phyloP scores from a whole-genome alignment of 2,797 vertebrate genomes.

The Morelia viridis region DNA sequence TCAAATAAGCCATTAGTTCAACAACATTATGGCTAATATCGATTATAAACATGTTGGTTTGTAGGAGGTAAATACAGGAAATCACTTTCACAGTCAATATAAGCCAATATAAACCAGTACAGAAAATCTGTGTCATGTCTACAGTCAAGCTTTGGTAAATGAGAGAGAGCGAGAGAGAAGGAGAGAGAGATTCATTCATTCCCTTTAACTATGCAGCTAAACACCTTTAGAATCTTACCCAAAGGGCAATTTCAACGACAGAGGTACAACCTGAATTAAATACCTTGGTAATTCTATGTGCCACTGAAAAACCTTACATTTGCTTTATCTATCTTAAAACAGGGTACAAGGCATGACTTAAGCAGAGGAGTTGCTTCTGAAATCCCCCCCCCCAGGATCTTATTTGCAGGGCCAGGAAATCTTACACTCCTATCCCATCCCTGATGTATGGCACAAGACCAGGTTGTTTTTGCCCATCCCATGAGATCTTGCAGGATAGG shows the following conservation, averaged over 20 bases:
- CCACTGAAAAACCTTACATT: neutral
- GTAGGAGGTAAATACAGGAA: neutral
- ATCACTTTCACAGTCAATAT: neutral
- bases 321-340: neutral
- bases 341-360: too few species aligned
- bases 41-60: neutral
- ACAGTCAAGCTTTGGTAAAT: neutral
- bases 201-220: neutral
- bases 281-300: neutral
- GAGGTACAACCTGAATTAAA: neutral
- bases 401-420: neutral
- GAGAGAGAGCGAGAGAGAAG: too few species aligned
- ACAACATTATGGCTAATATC: neutral
- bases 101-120: neutral
- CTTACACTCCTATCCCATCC: neutral
- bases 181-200: neutral
- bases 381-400: neutral
- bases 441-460: neutral
- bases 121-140: neutral
- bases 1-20: neutral
- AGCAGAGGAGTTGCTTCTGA: neutral
- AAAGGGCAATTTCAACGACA: neutral
- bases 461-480: neutral
- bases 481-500: neutral
- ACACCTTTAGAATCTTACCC: neutral